A percentile compares a stretch with the other conserved stretches of the same genome.
These are phyloP conservation scores for Hydrolagus affinis DNA, from an alignment of 2,113 vertebrate species.

Conservation along the genomic window DNA sequence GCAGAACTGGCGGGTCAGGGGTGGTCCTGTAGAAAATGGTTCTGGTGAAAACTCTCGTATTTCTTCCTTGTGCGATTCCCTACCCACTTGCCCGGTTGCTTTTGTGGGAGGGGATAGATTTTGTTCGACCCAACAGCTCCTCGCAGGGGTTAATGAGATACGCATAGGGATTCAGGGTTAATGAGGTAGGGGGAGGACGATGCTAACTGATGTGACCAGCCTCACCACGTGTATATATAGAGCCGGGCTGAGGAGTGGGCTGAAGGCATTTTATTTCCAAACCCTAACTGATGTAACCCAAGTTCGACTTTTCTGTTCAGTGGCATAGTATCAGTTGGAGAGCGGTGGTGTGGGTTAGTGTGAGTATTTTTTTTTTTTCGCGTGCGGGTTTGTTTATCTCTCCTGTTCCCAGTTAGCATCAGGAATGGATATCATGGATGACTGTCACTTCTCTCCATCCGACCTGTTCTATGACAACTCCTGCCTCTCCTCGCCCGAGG, in stretches of 20 bases:
- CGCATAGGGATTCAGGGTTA: constrained; percentile 17
- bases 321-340: too few relatives aligned
- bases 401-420: background rate
- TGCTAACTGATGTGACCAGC: background rate
- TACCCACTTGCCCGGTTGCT: background rate
- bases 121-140: background rate
- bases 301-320: background rate
- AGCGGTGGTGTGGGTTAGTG: background rate
- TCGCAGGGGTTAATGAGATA: background rate
- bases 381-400: too few relatives aligned
- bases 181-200: background rate
- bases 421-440: constrained; percentile 68
- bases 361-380: background rate
- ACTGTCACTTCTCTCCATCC: constrained; percentile 72
- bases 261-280: background rate
- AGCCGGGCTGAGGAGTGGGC: background rate
- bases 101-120: constrained; percentile 23
- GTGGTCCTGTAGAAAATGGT: background rate
- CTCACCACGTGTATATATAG: constrained; percentile 20
- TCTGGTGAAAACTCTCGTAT: background rate
- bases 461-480: constrained; percentile 79
- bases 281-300: background rate
- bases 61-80: background rate
- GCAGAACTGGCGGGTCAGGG: too few relatives aligned
- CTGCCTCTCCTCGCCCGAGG: constrained; percentile 75